Percentiles rank a stretch among this genome's conserved stretches.
Conservation (phyloP, 2,113 vertebrate species). For the Sinocyclocheilus anophthalmus region DNA sequence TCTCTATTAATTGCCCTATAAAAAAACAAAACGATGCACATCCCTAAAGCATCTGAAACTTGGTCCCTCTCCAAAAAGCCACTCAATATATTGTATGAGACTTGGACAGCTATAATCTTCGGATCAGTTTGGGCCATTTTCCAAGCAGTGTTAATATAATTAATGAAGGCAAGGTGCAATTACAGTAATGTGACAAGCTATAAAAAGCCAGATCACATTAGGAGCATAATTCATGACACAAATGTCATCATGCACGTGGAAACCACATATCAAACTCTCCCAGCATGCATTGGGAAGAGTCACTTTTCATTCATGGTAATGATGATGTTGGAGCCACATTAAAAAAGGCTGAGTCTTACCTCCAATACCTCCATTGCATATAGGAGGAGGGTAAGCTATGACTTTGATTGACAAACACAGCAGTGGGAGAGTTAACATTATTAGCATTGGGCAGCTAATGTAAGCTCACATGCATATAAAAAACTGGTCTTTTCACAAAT, state of each 20-base stretch:
- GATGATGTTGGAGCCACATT: not conserved
- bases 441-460: not conserved
- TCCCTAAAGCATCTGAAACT: not conserved
- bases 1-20: constrained; percentile 38
- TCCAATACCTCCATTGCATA: constrained; percentile 75
- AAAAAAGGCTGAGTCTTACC: constrained; percentile 67
- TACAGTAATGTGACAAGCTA: constrained; percentile 58
- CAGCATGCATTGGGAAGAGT: constrained; percentile 27
- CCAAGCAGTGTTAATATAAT: constrained; percentile 45
- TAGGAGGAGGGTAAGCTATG: constrained; percentile 75
- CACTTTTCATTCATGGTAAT: constrained; percentile 48
- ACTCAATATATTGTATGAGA: constrained; percentile 44
- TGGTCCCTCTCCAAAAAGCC: constrained; percentile 45
- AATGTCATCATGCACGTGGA: not conserved
- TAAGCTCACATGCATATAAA: not conserved
- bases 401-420: constrained; percentile 64
- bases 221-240: not conserved
- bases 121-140: constrained; percentile 15
- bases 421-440: not conserved
- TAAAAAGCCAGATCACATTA: constrained; percentile 50
- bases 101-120: constrained; percentile 44
- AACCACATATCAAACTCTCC: constrained; percentile 10
- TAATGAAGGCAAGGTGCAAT: constrained; percentile 60
- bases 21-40: constrained; percentile 35
- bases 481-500: not conserved